Base-by-base conservation (phyloP, 2,888 invertebrate genomes). In the Hydriomena furcata region DNA sequence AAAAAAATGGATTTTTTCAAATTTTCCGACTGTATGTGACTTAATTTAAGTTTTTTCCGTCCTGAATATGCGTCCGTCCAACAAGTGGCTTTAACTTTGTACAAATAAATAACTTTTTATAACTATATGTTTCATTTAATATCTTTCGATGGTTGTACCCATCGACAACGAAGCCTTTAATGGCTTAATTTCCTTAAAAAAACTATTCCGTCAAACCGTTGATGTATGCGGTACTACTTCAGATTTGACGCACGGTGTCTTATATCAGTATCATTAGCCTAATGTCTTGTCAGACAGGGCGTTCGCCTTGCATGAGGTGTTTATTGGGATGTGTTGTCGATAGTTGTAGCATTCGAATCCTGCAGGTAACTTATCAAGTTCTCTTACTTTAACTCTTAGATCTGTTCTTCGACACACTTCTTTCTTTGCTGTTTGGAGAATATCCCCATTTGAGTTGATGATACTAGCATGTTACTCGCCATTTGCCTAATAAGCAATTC, bases 401-500 rank as follows among this genome's bases (percentile, higher is more conserved):
- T 86, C 85, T 21, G 58, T 24, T 59, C 84, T 73, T 48, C 74
- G 73, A 53, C 91, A 91, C 27, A 89, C 58, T 53, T 79, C 77
- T 63, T 62, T 82, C 0, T 73, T 44, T 1, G 90, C 84, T 36
- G 54, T 35, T 25, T 59, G 56, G 13, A 63, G 46, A 34, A 41
- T 53, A 42, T 71, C 66, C 0, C 90, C 90, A 64, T 70, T 68
- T 27, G 56, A 67, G 48, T 73, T 73, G 7, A 91, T 79, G 51
- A 65, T 62, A 52, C 79, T 76, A 1, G 77, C 73, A 61, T 91
- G 91, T 2, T 82, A n/a, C 77, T 7, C 66, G 72, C 87, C 89
- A 91, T 66, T 82, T 85, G 0, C 91, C 86, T 65, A 76, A 81
- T 38, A 89, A 68, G 63, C 91, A 91, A 65, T 90, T 86, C 0